These are phyloP conservation scores for Erebia aethiops DNA, from an alignment of 2,888 invertebrate genomes.

Conservation along the genomic window DNA sequence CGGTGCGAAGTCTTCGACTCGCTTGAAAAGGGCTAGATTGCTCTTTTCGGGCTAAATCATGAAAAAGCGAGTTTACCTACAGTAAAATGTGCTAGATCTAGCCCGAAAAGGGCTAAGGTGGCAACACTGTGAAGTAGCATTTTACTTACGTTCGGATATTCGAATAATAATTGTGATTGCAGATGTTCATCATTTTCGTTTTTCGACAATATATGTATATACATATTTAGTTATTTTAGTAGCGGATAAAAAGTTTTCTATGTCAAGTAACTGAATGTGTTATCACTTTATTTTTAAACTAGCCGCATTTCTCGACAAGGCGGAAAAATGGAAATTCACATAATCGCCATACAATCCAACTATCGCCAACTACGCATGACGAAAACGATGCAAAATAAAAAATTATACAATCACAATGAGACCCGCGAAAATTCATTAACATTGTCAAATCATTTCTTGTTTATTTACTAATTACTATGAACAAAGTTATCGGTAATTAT, in stretches of 20 bases:
- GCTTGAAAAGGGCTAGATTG: too few species aligned
- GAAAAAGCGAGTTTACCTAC: too few species aligned
- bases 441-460: slow-evolving; percentile 58
- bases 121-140: too few species aligned
- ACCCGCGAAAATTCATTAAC: slow-evolving; percentile 46
- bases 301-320: not conserved
- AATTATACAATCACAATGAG: not conserved
- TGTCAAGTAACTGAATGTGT: not conserved
- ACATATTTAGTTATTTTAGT: too few species aligned
- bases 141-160: slow-evolving; percentile 61
- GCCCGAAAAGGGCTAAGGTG: too few species aligned
- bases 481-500: slow-evolving; percentile 22
- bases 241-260: not conserved
- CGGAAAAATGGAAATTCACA: slow-evolving; percentile 28
- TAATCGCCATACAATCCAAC: slow-evolving; percentile 17
- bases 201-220: slow-evolving; percentile 9
- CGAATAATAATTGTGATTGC: slow-evolving; percentile 60
- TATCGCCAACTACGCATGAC: slow-evolving; percentile 27
- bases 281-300: not conserved
- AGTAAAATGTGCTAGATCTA: too few species aligned
- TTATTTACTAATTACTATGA: slow-evolving; percentile 42
- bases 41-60: too few species aligned
- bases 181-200: slow-evolving; percentile 61
- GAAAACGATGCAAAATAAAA: slow-evolving; percentile 16
- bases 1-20: too few species aligned